A percentile compares a stretch with the other conserved stretches of the same genome.
These are phyloP conservation scores for Pseudorectes ferrugineus DNA, from an alignment of 2,113 vertebrate species.

Conservation along the genomic window DNA sequence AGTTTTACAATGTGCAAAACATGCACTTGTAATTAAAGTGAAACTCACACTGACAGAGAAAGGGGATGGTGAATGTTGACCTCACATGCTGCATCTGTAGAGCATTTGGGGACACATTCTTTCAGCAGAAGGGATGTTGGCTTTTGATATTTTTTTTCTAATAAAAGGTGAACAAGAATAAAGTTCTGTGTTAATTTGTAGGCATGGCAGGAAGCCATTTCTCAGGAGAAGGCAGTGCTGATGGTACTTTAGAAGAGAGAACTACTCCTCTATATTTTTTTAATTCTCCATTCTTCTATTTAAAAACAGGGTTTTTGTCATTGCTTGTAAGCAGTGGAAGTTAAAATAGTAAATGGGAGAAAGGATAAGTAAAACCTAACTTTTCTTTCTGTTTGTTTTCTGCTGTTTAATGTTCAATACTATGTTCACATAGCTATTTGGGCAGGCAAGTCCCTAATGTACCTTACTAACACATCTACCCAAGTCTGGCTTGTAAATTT, in stretches of 20 bases:
- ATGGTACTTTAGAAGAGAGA: background rate
- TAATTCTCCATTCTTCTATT: background rate
- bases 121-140: background rate
- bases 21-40: slow-evolving; percentile 66
- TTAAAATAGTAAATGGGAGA: background rate
- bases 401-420: background rate
- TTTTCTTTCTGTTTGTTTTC: background rate
- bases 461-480: background rate
- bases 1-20: slow-evolving; percentile 57
- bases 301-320: background rate
- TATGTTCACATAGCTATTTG: background rate
- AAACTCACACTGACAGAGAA: slow-evolving; percentile 62
- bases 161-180: background rate
- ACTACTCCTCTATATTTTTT: background rate
- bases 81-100: slow-evolving; percentile 31
- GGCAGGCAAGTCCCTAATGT: background rate
- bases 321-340: background rate
- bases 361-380: background rate
- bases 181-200: slow-evolving; percentile 8
- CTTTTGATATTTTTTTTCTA: slow-evolving; percentile 14
- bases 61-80: slow-evolving; percentile 14
- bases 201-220: background rate
- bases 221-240: background rate
- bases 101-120: slow-evolving; percentile 44
- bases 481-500: background rate